Percentiles rank a stretch among this genome's conserved stretches.
Conservation (phyloP, 2,113 vertebrate genomes). For the Coracopsis vasa region DNA sequence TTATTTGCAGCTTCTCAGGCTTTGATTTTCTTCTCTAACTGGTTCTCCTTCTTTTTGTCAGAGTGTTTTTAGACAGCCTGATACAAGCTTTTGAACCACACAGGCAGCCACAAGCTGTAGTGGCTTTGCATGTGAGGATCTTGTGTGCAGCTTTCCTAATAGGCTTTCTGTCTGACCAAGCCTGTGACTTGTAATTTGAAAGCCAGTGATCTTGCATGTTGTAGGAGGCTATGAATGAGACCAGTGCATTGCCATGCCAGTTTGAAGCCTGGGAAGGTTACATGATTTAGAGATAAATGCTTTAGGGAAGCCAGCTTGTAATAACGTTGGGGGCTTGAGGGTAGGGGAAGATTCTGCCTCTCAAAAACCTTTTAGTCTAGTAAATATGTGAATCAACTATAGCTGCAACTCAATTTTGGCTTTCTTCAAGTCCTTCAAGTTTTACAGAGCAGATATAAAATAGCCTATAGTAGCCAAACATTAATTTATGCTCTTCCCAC, state of each 20-base stretch:
- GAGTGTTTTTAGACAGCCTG: constrained; percentile 13
- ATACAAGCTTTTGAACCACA: constrained; percentile 50
- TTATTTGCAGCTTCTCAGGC: constrained; percentile 57
- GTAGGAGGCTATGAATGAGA: not conserved
- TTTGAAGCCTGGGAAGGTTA: constrained; percentile 9
- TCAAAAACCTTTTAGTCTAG: not conserved
- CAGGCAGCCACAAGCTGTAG: not conserved
- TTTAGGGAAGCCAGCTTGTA: not conserved
- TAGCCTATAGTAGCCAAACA: not conserved
- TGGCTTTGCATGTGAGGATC: constrained; percentile 13
- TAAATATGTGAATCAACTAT: not conserved
- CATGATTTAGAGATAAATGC: not conserved
- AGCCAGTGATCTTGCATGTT: not conserved
- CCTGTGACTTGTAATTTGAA: constrained; percentile 41
- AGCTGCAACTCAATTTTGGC: not conserved
- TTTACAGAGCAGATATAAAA: not conserved
- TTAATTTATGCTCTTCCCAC: not conserved
- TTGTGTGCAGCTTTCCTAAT: constrained; percentile 1
- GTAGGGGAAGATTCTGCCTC: not conserved
- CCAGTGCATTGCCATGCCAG: not conserved
- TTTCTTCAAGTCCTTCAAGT: not conserved
- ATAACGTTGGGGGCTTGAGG: not conserved
- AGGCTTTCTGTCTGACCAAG: constrained; percentile 21
- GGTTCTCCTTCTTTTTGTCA: constrained; percentile 42
- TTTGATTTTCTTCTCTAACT: constrained; percentile 62